Evolutionary conservation across 2,888 invertebrate genomes (phyloP).

Genomic region (Elgonia sp.): DNA sequence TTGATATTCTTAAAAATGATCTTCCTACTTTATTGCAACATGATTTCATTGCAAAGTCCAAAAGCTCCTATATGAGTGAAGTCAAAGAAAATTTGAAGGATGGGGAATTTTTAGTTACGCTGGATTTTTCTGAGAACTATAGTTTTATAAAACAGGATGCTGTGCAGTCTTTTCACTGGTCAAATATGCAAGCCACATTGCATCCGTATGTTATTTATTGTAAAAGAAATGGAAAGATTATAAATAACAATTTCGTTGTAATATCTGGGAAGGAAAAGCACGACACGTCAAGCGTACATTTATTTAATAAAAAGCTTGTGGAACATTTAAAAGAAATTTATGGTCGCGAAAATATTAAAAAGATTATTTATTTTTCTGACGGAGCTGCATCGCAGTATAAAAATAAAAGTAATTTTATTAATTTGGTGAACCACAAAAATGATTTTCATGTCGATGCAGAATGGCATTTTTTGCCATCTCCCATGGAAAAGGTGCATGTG

Average conservation of each 20-base stretch:
- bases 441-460: constrained; percentile 24
- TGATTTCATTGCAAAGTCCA: not conserved
- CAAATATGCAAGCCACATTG: no score
- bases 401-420: constrained; percentile 23
- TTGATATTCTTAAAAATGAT: not conserved
- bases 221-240: not conserved
- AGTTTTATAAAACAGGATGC: constrained; percentile 3
- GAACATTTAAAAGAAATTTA: not conserved
- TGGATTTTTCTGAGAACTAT: constrained; percentile 16
- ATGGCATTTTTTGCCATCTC: constrained; percentile 30
- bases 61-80: not conserved
- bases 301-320: constrained; percentile 30
- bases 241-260: not conserved
- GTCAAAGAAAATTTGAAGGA: not conserved
- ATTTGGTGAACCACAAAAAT: not conserved
- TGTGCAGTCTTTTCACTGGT: not conserved
- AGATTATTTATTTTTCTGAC: constrained; percentile 4
- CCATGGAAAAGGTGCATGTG: constrained; percentile 8
- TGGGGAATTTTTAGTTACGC: constrained; percentile 11
- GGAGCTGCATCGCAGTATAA: constrained; percentile 11
- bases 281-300: constrained; percentile 1
- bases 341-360: constrained; percentile 5
- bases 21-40: not conserved
- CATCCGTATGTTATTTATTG: constrained; percentile 22
- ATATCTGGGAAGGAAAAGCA: constrained; percentile 25